phyloP scores from a whole-genome alignment of 2,797 vertebrate species.

The Emys orbicularis region DNA sequence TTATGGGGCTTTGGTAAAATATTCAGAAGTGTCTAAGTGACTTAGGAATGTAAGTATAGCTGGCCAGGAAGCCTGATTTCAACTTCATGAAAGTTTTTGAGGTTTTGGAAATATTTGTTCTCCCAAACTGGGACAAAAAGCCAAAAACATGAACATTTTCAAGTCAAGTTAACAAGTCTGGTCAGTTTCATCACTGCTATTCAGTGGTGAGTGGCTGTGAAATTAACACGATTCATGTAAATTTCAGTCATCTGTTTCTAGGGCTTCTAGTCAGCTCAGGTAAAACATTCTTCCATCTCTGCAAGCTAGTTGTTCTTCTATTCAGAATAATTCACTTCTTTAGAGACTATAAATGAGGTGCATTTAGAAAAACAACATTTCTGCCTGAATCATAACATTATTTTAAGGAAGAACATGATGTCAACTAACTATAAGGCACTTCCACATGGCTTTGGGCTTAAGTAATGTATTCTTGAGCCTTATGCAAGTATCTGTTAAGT shows the following conservation, averaged over 20 bases:
- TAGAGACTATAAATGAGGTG: neutral
- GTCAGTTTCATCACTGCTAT: neutral
- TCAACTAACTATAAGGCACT: neutral
- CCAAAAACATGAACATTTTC: neutral
- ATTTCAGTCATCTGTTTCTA: accelerated
- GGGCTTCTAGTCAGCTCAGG: neutral
- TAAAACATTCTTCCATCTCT: neutral
- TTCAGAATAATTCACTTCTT: neutral
- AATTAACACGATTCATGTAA: neutral
- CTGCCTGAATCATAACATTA: neutral
- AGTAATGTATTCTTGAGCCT: neutral
- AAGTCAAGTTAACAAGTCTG: neutral
- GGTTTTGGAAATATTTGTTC: neutral
- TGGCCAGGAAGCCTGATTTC: neutral
- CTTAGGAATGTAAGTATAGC: neutral
- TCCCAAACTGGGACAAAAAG: neutral
- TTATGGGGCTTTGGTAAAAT: neutral
- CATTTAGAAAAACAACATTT: constrained; percentile 1
- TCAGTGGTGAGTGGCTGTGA: neutral
- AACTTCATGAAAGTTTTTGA: neutral
- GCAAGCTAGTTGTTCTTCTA: neutral
- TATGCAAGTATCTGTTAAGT: neutral
- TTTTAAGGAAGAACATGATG: neutral
- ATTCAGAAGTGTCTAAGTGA: neutral
- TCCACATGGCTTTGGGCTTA: neutral